Evolutionary conservation across 37 sponge, comb jelly and placozoan genomes (phyloP), one percentile per base, ranked within the genome.

Genomic region (Aplysina aerophoba): DNA sequence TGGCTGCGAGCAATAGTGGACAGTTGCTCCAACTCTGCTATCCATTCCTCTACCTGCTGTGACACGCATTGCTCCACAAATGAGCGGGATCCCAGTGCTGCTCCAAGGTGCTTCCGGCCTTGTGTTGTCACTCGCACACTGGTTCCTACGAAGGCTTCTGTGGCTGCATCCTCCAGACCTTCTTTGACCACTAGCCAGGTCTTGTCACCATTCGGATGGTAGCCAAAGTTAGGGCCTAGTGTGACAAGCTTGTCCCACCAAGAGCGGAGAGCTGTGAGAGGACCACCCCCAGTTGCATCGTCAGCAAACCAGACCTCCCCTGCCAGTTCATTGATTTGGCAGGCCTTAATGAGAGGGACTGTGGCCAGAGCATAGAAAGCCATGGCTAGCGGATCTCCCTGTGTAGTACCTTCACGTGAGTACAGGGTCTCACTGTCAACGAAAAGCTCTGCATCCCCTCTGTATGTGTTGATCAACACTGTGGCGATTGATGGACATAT

Each of bases 331-430:
- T 4, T 33, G 6, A 55, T 21, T 30, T 44, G 34, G 38, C n/a
- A 30, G n/a, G 37, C 27, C 6, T 73, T 41, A 22, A 84, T 72
- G 33, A 84, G 55, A 53, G 85, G 85, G n/a, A 38, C 22, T 31
- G 81, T 73, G 41, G 44, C 31, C 31, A 84, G 22, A 20, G 34
- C 39, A 56, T 84, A 84, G n/a, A 84, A 38, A 15, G 72, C 57
- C 53, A 71, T 69, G 22, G 85, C 85, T 14, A 68, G 54, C 6
- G 59, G 59, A 30, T 82, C 83, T 5, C 83, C 83, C 40, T 82
- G 83, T 34, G 38, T 64, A 25, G 85, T 84, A 1, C 85, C 85
- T 72, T 84, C 85, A 15, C 28, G 25, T 19, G 73, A 84, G 35
- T 21, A 66, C 4, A 84, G 22, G 35, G 16, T 30, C 15, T 56